Conservation (phyloP, 2,888 invertebrate genomes). For the Ormyrus nitidulus region DNA sequence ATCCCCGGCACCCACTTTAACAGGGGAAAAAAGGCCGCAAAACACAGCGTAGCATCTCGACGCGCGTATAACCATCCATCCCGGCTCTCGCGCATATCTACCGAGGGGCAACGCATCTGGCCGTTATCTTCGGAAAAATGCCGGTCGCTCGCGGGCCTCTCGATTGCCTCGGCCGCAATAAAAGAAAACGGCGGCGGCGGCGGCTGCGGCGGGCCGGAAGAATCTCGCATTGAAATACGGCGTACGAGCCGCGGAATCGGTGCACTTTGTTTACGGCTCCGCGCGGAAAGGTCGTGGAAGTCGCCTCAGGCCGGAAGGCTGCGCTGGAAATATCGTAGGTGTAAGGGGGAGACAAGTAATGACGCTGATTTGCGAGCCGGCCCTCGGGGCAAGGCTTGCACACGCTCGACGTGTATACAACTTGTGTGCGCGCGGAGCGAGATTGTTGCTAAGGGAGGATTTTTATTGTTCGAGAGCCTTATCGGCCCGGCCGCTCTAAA, state of each 20-base stretch:
- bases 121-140: neutral
- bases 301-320: constrained; percentile 27
- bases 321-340: constrained; percentile 24
- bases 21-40: neutral
- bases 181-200: neutral
- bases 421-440: neutral
- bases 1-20: neutral
- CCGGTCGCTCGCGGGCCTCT: neutral
- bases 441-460: neutral
- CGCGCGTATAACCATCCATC: neutral
- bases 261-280: constrained; percentile 42
- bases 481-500: constrained; percentile 10
- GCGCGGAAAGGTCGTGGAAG: constrained; percentile 23
- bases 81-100: neutral
- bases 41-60: constrained; percentile 10
- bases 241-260: constrained; percentile 36
- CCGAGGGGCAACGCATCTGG: neutral
- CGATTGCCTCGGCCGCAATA: constrained; percentile 11
- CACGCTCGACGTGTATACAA: neutral
- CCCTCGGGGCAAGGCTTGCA: neutral
- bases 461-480: constrained; percentile 2
- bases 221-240: constrained; percentile 34
- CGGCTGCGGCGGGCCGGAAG: neutral
- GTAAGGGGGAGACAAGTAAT: constrained; percentile 38
- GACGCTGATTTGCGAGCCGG: constrained; percentile 49